These are phyloP conservation scores for Phrixothrix hirtus DNA, from an alignment of 2,888 invertebrate species.

Conservation along the genomic window DNA sequence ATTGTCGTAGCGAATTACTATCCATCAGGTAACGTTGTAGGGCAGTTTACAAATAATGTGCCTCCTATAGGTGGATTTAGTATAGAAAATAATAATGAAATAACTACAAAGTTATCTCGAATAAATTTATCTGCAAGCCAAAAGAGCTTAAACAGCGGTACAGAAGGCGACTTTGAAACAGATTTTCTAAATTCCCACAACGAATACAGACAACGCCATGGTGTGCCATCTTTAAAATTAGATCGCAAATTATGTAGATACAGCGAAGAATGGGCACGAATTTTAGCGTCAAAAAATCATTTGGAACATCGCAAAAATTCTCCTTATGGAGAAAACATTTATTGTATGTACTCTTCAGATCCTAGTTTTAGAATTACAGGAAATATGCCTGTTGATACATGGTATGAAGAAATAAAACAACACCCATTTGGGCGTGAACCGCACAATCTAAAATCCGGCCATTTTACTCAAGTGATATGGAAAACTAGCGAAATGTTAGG, in stretches of 20 bases:
- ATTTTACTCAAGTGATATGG: slow-evolving; percentile 76
- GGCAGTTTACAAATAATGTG: slow-evolving; percentile 73
- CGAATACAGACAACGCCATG: slow-evolving; percentile 69
- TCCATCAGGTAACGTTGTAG: slow-evolving; percentile 85
- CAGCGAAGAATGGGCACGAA: slow-evolving; percentile 74
- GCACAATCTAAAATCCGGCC: slow-evolving; percentile 64
- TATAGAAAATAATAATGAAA: slow-evolving; percentile 51
- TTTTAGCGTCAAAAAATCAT: slow-evolving; percentile 66
- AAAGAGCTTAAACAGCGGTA: slow-evolving; percentile 29
- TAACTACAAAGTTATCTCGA: slow-evolving; percentile 41
- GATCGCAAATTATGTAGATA: slow-evolving; percentile 68
- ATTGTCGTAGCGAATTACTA: slow-evolving; percentile 89
- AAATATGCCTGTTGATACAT: slow-evolving; percentile 74
- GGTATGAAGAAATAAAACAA: slow-evolving; percentile 72
- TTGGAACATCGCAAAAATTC: slow-evolving; percentile 76
- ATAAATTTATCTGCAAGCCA: slow-evolving; percentile 43
- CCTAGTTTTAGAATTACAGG: slow-evolving; percentile 69
- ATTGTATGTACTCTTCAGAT: slow-evolving; percentile 74
- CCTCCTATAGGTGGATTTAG: slow-evolving; percentile 60
- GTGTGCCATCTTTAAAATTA: slow-evolving; percentile 68
- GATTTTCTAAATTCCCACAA: slow-evolving; percentile 79
- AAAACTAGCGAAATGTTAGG: slow-evolving; percentile 67
- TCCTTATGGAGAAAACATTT: slow-evolving; percentile 84
- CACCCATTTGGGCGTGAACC: slow-evolving; percentile 68
- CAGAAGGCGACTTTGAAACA: slow-evolving; percentile 62